Conservation (phyloP, 1,140 invertebrate genomes). For the Tenebrio molitor region DNA sequence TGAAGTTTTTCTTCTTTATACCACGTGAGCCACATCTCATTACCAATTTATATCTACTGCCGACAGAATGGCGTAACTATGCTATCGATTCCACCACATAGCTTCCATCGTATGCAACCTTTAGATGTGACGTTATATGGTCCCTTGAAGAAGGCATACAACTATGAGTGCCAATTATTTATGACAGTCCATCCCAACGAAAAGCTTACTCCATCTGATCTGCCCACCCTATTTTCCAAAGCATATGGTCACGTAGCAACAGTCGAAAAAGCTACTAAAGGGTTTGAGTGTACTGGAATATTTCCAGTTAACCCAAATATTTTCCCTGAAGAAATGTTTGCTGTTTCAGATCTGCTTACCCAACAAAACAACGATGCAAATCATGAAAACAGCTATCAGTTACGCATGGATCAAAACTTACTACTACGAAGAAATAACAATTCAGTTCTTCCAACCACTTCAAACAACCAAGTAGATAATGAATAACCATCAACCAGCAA, state of each 20-base stretch:
- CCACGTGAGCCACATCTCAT: conserved; percentile 40
- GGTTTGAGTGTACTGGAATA: conserved; percentile 31
- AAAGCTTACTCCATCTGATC: conserved; percentile 63
- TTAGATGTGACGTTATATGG: conserved; percentile 53
- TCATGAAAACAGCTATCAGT: too few species aligned
- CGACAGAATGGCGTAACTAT: conserved; percentile 52
- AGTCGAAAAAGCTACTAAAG: too few species aligned
- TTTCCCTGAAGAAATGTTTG: too few species aligned
- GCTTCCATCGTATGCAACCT: conserved; percentile 61
- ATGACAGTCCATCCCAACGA: conserved; percentile 54
- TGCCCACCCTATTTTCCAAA: conserved; percentile 63
- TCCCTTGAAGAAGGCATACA: conserved; percentile 66
- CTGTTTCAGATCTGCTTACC: too few species aligned
- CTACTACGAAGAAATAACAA: too few species aligned
- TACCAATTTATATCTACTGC: conserved; percentile 1
- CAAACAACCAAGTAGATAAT: too few species aligned
- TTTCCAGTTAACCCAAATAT: too few species aligned
- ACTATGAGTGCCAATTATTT: conserved; percentile 63
- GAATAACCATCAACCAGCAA: too few species aligned
- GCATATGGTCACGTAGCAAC: conserved; percentile 59
- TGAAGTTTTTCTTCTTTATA: conserved; percentile 61
- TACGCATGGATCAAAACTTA: too few species aligned
- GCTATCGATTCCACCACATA: conserved; percentile 45
- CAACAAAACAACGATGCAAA: too few species aligned
- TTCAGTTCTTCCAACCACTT: too few species aligned